Evolutionary conservation across 1,140 invertebrate species (phyloP), one percentile per base, ranked within the genome.

Genomic region (Frieseomelitta varia): DNA sequence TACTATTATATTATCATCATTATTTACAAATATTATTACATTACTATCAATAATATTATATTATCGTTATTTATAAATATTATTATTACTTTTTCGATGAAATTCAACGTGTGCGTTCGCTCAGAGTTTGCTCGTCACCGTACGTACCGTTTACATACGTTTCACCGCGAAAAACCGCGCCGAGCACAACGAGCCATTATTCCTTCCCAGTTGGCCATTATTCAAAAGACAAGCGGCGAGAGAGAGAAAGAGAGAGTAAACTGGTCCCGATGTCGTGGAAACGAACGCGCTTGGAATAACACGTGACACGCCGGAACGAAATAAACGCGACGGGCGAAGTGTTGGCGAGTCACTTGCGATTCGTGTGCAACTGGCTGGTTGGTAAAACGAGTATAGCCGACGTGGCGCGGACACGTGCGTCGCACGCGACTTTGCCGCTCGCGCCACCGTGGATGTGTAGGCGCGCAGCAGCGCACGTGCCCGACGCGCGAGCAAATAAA

Each of bases 401-500:
- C 11, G 47, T 24, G 63, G 27, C 63, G 65, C 19, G n/a, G 75
- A 58, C 86, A 78, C 85, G 79, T 82, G 85, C 61, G 68, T 27
- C 21, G 80, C 79, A 63, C 67, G 58, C 74, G 85, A 72, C 74
- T 87, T 84, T 79, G n/a, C 17, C 39, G 39, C 56, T 65, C 51
- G 34, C 47, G 61, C 58, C n/a, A n/a, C n/a, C n/a, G 72, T 79
- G 55, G 55, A 68, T 17, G 27, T 61, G 58, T 51, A 11, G n/a
- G 73, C 73, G 79, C 65, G 76, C 75, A 75, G n/a, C n/a, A n/a
- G n/a, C n/a, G n/a, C 65, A 65, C 81, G 63, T 58, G 58, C 67
- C 21, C 34, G 30, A 30, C 30, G 63, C 61, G 56, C 51, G 56
- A 24, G 24, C 69, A 84, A 87, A 88, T 76, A 88, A 88, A 80